Conservation (phyloP, 2,888 invertebrate species). For the Schizotus pectinicornis region DNA sequence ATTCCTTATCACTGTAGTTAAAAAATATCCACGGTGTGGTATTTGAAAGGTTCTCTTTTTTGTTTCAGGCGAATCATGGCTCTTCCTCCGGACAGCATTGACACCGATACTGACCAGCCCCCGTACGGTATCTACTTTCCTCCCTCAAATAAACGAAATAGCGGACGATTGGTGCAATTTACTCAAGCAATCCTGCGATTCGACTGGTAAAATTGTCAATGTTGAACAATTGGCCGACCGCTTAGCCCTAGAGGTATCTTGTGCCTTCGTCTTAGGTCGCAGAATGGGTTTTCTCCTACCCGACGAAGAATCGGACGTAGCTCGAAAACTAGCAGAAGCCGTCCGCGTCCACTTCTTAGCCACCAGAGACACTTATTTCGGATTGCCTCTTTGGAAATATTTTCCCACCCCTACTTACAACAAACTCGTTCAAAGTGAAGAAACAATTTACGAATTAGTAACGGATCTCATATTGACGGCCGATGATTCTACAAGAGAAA, state of each 20-base stretch:
- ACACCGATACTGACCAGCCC: constrained; percentile 80
- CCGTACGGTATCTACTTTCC: constrained; percentile 74
- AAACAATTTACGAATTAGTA: constrained; percentile 77
- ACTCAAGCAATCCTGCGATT: constrained; percentile 63
- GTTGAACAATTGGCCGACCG: constrained; percentile 79
- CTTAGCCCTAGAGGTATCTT: constrained; percentile 82
- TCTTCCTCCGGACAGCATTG: constrained; percentile 72
- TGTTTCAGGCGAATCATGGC: constrained; percentile 82
- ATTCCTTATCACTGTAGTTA: too few species aligned
- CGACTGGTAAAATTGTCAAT: constrained; percentile 61
- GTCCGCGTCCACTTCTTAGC: constrained; percentile 80
- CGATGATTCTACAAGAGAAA: constrained; percentile 63
- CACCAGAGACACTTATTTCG: constrained; percentile 81
- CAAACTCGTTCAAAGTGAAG: constrained; percentile 75
- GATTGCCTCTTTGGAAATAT: constrained; percentile 83
- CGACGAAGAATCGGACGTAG: constrained; percentile 58
- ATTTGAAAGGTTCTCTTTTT: too few species aligned
- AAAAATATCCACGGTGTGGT: too few species aligned
- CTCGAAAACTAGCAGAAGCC: constrained; percentile 71
- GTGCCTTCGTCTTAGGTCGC: constrained; percentile 78
- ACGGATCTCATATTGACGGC: constrained; percentile 76
- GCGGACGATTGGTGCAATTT: constrained; percentile 79
- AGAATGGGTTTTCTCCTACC: constrained; percentile 74
- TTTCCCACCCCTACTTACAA: constrained; percentile 75
- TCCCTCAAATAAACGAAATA: constrained; percentile 76